Conservation (phyloP, 2,113 vertebrate species). For the Deroptyus accipitrinus region DNA sequence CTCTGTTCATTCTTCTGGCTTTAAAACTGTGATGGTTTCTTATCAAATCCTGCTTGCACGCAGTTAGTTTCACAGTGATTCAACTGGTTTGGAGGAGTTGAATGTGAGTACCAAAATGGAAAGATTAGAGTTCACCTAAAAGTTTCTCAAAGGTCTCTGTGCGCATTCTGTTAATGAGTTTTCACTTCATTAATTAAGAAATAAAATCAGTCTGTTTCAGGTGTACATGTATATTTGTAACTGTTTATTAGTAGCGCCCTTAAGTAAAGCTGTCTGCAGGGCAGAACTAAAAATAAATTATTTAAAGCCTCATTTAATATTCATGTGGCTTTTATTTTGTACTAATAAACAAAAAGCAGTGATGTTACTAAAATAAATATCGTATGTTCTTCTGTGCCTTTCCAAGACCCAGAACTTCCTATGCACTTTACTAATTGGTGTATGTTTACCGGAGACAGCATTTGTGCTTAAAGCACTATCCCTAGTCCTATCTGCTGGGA, state of each 20-base stretch:
- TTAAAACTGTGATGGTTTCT: slow-evolving; percentile 3
- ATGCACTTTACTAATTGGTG: not conserved
- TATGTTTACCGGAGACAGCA: not conserved
- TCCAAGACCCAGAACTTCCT: not conserved
- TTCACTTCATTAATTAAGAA: not conserved
- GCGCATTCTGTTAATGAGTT: not conserved
- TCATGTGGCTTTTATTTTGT: not conserved
- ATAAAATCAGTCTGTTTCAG: not conserved
- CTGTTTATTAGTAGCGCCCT: not conserved
- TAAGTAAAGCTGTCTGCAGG: not conserved
- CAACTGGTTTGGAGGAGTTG: not conserved
- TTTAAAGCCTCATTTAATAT: slow-evolving; percentile 36
- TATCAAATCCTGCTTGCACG: not conserved
- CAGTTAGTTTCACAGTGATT: slow-evolving; percentile 22
- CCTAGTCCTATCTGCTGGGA: not conserved
- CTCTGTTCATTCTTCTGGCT: not conserved
- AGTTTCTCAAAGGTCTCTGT: not conserved
- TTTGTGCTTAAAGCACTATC: not conserved
- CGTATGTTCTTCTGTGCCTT: not conserved
- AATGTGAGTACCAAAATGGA: not conserved
- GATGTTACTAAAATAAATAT: not conserved
- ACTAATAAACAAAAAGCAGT: slow-evolving; percentile 23
- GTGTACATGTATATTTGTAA: not conserved
- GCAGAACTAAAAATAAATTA: slow-evolving; percentile 2
- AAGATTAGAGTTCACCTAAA: not conserved